These are phyloP conservation scores for Oegoconia quadripuncta DNA, from an alignment of 2,888 invertebrate species.

Conservation along the genomic window DNA sequence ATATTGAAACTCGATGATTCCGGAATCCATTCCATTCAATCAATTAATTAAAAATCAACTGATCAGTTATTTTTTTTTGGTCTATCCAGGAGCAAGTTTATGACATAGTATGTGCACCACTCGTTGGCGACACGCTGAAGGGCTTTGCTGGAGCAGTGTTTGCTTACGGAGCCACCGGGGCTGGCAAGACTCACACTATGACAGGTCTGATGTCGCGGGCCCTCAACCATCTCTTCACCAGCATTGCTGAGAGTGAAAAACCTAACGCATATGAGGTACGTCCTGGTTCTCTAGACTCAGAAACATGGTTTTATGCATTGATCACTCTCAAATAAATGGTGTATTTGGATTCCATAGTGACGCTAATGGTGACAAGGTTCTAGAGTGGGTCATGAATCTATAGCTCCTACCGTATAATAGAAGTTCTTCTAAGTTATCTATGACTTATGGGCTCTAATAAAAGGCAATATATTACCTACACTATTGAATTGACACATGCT, in stretches of 20 bases:
- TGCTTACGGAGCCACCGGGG: conserved; percentile 95
- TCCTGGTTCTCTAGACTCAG: conserved; percentile 14
- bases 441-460: no score
- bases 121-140: conserved; percentile 91
- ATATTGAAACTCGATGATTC: no score
- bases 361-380: no score
- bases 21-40: no score
- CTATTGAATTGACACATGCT: no score
- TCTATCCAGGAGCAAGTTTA: conserved; percentile 86
- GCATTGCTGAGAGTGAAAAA: conserved; percentile 80
- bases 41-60: not conserved
- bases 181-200: conserved; percentile 96
- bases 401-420: no score
- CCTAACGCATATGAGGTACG: conserved; percentile 81
- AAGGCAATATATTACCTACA: no score
- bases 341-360: no score
- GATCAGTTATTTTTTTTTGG: not conserved
- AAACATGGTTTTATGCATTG: no score
- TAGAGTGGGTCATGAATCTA: no score
- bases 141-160: conserved; percentile 98
- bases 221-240: conserved; percentile 89
- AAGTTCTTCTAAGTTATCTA: no score
- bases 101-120: conserved; percentile 88
- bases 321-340: no score
- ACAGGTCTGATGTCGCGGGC: conserved; percentile 94